phyloP scores from a whole-genome alignment of 2,888 invertebrate genomes.

The Meliscaeva auricollis region DNA sequence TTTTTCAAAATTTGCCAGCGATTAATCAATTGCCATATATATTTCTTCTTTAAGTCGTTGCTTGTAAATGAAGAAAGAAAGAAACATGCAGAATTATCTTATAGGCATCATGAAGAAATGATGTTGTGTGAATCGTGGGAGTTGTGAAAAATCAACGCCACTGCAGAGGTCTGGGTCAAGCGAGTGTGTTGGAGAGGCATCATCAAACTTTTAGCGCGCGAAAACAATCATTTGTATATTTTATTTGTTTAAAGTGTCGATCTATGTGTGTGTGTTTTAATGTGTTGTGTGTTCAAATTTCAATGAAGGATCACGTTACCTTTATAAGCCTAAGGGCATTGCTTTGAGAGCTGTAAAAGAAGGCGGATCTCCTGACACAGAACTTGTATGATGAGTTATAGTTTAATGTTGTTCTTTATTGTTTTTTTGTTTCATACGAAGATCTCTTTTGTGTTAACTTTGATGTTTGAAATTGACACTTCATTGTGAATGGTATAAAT shows the following conservation, averaged over 20 bases:
- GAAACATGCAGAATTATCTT: neutral
- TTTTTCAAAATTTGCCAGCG: slow-evolving; percentile 57
- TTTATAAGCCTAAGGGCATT: slow-evolving; percentile 8
- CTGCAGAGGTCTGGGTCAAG: slow-evolving; percentile 64
- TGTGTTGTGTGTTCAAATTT: slow-evolving; percentile 30
- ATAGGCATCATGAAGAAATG: slow-evolving; percentile 9
- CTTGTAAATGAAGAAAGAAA: neutral
- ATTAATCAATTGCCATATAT: slow-evolving; percentile 56
- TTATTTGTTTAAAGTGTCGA: slow-evolving; percentile 43
- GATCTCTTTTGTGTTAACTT: too few relatives aligned
- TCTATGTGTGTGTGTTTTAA: slow-evolving; percentile 14
- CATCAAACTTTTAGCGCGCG: slow-evolving; percentile 10
- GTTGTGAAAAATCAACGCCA: slow-evolving; percentile 61
- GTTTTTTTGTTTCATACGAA: neutral
- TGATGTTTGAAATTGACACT: too few relatives aligned
- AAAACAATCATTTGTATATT: slow-evolving; percentile 52
- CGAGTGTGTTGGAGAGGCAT: slow-evolving; percentile 45
- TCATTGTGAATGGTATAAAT: too few relatives aligned
- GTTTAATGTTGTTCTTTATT: neutral
- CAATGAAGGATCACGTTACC: slow-evolving; percentile 43
- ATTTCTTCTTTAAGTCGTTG: neutral
- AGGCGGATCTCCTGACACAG: slow-evolving; percentile 38
- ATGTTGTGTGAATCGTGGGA: slow-evolving; percentile 58
- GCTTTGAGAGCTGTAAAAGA: neutral
- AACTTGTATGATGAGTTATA: slow-evolving; percentile 33